A percentile compares a stretch with the other conserved stretches of the same genome.
Evolutionary conservation across 2,888 invertebrate species (phyloP).

Genomic region (Epirrhoe tristata): DNA sequence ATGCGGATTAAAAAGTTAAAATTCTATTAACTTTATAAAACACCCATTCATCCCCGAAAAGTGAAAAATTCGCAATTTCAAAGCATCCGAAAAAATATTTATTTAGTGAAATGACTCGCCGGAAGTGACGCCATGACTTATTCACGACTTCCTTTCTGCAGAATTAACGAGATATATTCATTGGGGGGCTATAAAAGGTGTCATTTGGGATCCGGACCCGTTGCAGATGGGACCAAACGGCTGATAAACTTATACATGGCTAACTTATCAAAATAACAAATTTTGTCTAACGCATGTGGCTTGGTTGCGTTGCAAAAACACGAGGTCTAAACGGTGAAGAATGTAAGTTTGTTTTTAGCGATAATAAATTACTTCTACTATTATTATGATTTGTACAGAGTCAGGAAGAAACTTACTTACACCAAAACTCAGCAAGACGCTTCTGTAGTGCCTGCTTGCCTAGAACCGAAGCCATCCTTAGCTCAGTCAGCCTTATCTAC

Average conservation of each 20-base stretch:
- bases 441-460: too few relatives aligned
- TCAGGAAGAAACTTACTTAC: too few relatives aligned
- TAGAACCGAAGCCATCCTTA: too few relatives aligned
- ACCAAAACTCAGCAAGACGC: too few relatives aligned
- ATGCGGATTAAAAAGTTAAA: conserved; percentile 6
- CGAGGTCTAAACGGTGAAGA: too few relatives aligned
- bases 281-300: too few relatives aligned
- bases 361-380: too few relatives aligned
- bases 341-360: too few relatives aligned
- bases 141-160: conserved; percentile 52
- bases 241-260: not conserved
- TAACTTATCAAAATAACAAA: too few relatives aligned
- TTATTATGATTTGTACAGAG: too few relatives aligned
- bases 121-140: conserved; percentile 61
- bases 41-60: conserved; percentile 13
- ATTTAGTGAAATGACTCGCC: conserved; percentile 37
- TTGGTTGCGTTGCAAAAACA: too few relatives aligned
- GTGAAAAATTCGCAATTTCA: conserved; percentile 29
- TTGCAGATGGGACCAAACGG: conserved; percentile 10
- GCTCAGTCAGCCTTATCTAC: too few relatives aligned
- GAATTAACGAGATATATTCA: conserved; percentile 61
- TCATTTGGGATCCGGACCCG: conserved; percentile 41
- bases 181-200: conserved; percentile 52
- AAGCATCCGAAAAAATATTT: conserved; percentile 35
- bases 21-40: conserved; percentile 12